Evolutionary conservation across 2,797 vertebrate species (phyloP), one percentile per base, ranked within the genome.

Genomic region (Pseudotriccus pelzelni): DNA sequence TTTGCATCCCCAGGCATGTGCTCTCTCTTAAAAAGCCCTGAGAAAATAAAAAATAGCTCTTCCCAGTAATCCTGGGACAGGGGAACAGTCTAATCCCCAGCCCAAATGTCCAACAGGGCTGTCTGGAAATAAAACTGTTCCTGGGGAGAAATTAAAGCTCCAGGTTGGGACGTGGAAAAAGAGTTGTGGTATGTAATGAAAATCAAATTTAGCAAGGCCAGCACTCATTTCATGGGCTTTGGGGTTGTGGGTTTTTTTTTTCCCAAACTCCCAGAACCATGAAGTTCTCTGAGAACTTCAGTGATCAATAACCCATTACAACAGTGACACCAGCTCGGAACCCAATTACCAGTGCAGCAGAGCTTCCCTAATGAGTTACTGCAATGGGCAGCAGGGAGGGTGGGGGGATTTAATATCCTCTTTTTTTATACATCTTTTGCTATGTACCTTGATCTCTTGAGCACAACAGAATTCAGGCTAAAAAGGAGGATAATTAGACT

Each of bases 221-320:
- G 43, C 75, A 55, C 84, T 89, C 79, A 60, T 90, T 97, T 87
- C 34, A 39, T 90, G 82, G 64, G 75, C 37, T 43, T 79, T 58
- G 28, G 62, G 1, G 10, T 49, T 67, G n/a, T 44, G 37, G 16
- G 16, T 7, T 41, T n/a, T 34, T 11, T 83, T 49, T 68, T 39
- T 27, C 1, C 28, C 62, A 37, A 84, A 68, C 47, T 80, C 16
- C 46, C 10, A 34, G 78, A 96, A 82, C 84, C 85, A 49, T 87
- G 92, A 95, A 86, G 95, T 94, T 92, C 91, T 96, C 86, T 16
- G 59, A 81, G 83, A 94, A 79, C 63, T 91, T 91, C 41, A 77
- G 70, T 66, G 88, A 95, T 98, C 97, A 94, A 97, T 97, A 97
- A 96, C 75, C 96, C 89, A 93, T 97, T 96, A 94, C 84, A 96